Conservation (phyloP, 2,888 invertebrate species). For the Agrotis ipsilon region DNA sequence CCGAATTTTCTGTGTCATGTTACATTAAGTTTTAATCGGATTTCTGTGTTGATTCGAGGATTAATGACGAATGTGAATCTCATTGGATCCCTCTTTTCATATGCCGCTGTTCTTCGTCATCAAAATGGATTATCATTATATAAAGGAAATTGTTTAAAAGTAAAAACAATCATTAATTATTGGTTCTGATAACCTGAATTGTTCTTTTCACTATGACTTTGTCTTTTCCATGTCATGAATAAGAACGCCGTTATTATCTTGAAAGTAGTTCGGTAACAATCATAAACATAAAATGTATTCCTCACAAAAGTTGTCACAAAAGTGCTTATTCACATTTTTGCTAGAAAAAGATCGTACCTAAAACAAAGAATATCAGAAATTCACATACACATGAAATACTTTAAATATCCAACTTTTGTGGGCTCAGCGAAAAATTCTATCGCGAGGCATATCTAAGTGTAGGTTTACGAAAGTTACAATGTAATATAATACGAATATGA, state of each 20-base stretch:
- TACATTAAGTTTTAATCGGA: slow-evolving; percentile 52
- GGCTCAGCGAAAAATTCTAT: slow-evolving; percentile 32
- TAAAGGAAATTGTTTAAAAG: slow-evolving; percentile 10
- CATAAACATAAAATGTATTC: slow-evolving; percentile 7
- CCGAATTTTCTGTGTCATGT: slow-evolving; percentile 28
- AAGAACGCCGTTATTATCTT: background rate
- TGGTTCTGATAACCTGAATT: background rate
- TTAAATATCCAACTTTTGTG: slow-evolving; percentile 37
- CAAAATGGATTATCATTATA: slow-evolving; percentile 15
- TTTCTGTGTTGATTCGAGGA: slow-evolving; percentile 55
- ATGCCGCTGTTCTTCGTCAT: slow-evolving; percentile 12
- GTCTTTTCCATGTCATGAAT: background rate
- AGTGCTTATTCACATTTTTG: slow-evolving; percentile 1
- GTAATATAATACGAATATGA: slow-evolving; percentile 45
- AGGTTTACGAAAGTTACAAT: slow-evolving; percentile 34
- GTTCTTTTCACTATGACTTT: background rate
- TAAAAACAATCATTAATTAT: background rate
- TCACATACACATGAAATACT: slow-evolving; percentile 20
- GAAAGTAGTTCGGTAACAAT: background rate
- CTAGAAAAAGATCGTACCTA: background rate
- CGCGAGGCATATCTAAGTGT: slow-evolving; percentile 35
- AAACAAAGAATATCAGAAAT: slow-evolving; percentile 21
- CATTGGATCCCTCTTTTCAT: slow-evolving; percentile 21
- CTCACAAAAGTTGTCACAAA: slow-evolving; percentile 15
- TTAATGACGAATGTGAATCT: slow-evolving; percentile 46